Conservation (phyloP, 2,888 invertebrate species). For the Acleris emargana region DNA sequence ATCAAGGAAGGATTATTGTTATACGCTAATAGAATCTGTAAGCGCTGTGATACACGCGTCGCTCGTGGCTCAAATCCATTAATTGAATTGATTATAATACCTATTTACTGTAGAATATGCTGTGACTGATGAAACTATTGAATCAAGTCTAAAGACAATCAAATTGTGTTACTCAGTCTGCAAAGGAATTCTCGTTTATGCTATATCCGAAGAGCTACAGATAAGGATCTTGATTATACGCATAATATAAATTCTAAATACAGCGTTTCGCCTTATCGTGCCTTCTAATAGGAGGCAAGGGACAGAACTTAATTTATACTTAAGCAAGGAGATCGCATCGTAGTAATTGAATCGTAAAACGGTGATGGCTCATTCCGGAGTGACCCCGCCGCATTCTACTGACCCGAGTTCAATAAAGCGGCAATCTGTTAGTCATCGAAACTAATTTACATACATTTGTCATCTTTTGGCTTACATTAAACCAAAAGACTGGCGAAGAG, state of each 20-base stretch:
- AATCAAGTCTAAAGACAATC: not conserved
- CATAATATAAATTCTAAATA: conserved; percentile 18
- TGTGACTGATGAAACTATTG: not conserved
- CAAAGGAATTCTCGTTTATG: not conserved
- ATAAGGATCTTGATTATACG: not conserved
- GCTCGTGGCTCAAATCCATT: conserved; percentile 18
- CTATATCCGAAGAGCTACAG: not conserved
- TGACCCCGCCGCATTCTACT: conserved; percentile 34
- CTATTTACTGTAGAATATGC: not conserved
- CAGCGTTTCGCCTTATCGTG: conserved; percentile 13
- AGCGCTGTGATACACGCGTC: conserved; percentile 11
- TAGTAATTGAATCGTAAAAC: conserved; percentile 36
- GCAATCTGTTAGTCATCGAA: conserved; percentile 34
- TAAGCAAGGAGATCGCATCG: conserved; percentile 32
- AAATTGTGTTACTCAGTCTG: not conserved
- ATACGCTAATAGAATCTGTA: conserved; percentile 24
- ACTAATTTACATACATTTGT: conserved; percentile 19
- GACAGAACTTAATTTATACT: conserved; percentile 31
- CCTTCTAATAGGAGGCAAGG: conserved; percentile 18
- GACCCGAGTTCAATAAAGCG: conserved; percentile 34
- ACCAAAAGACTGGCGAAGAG: too few species aligned
- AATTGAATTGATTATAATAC: conserved; percentile 17
- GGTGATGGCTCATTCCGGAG: conserved; percentile 33
- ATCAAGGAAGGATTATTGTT: conserved; percentile 32
- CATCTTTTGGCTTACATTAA: not conserved